phyloP scores from a whole-genome alignment of 2,113 vertebrate species.

The Pygoscelis antarcticus region DNA sequence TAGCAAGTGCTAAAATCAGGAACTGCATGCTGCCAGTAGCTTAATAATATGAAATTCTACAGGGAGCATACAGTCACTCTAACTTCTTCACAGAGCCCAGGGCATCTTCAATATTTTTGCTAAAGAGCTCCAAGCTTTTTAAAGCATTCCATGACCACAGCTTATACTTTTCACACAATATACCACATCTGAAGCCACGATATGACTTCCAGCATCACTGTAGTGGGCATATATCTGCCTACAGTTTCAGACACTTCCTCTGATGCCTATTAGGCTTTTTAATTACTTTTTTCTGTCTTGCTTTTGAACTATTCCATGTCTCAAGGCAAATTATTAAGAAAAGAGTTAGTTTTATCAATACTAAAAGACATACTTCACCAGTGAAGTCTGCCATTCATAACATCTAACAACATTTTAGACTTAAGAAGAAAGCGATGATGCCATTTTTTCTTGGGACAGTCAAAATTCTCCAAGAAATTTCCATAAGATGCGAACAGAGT shows the following conservation, averaged over 20 bases:
- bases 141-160: neutral
- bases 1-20: slow-evolving; percentile 13
- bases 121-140: neutral
- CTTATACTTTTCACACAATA: neutral
- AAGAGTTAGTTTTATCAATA: neutral
- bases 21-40: neutral
- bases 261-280: neutral
- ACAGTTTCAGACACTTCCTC: neutral
- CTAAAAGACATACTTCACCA: neutral
- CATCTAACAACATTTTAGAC: neutral
- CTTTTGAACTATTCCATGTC: neutral
- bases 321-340: neutral
- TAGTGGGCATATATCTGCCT: neutral
- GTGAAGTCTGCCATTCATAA: neutral
- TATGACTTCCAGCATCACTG: neutral
- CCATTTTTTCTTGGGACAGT: neutral
- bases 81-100: neutral
- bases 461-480: neutral
- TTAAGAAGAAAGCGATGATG: neutral
- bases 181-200: neutral
- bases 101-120: neutral
- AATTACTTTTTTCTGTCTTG: neutral
- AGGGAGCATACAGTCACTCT: neutral
- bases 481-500: neutral
- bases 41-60: neutral